Percentiles rank a stretch among this genome's conserved stretches.
These are phyloP conservation scores for Diphyllodes magnificus DNA, from an alignment of 2,113 vertebrate species.

Conservation along the genomic window DNA sequence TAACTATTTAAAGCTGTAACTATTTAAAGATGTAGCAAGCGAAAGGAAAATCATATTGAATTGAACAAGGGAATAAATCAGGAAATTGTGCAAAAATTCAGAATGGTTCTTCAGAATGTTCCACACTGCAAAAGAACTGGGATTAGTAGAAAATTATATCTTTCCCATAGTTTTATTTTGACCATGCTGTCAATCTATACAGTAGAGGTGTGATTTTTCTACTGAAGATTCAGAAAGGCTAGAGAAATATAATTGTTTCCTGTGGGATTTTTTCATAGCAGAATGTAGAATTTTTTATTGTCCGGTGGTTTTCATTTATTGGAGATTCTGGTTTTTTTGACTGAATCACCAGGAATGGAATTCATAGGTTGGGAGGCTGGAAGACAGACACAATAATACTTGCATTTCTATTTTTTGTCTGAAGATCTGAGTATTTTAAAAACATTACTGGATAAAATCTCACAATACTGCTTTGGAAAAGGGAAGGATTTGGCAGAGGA, in stretches of 20 bases:
- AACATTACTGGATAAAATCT: neutral
- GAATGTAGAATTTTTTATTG: neutral
- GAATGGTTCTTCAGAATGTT: neutral
- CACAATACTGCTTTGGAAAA: neutral
- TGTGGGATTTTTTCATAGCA: neutral
- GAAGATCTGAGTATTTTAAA: neutral
- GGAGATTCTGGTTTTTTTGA: constrained; percentile 6
- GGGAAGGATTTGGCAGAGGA: neutral
- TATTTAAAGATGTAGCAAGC: neutral
- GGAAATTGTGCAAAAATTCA: neutral
- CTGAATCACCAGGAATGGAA: neutral
- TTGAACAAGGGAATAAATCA: neutral
- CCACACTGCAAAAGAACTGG: neutral
- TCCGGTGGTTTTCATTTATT: neutral
- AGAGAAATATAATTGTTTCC: constrained; percentile 38
- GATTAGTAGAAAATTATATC: neutral
- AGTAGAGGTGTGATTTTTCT: neutral
- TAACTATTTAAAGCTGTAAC: neutral
- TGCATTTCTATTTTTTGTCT: neutral
- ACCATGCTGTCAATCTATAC: neutral
- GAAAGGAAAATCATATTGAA: neutral
- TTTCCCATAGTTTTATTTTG: neutral
- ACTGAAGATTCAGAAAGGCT: neutral
- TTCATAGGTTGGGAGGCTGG: neutral
- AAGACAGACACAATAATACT: neutral